phyloP scores from a whole-genome alignment of 2,113 vertebrate genomes.

The Urocynchramus pylzowi region DNA sequence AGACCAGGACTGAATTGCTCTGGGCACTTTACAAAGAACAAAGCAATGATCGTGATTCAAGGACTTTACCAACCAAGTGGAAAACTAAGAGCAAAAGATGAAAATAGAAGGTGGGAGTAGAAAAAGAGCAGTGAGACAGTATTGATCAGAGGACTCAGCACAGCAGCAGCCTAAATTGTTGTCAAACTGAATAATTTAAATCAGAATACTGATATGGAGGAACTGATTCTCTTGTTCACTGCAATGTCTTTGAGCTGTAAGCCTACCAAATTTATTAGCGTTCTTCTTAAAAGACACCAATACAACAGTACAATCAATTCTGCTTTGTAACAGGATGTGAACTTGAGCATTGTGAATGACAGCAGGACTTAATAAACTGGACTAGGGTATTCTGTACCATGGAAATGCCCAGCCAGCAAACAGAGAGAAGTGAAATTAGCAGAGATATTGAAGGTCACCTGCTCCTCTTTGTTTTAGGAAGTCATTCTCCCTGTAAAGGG shows the following conservation, averaged over 20 bases:
- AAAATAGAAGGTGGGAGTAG: conserved; percentile 13
- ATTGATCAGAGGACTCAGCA: conserved; percentile 43
- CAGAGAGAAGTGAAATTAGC: neutral
- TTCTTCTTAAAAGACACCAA: neutral
- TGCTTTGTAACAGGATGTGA: neutral
- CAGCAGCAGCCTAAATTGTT: conserved; percentile 42
- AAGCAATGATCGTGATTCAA: neutral
- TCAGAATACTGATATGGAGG: neutral
- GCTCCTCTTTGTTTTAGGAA: neutral
- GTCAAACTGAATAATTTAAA: conserved; percentile 58
- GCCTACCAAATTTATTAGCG: neutral
- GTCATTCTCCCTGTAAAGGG: neutral
- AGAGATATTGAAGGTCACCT: neutral
- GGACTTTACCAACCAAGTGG: neutral
- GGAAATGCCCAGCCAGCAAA: neutral
- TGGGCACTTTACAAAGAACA: neutral
- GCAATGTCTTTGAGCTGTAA: neutral
- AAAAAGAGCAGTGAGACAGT: neutral
- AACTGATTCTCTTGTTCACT: neutral
- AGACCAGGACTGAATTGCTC: neutral
- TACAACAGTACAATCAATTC: conserved; percentile 2
- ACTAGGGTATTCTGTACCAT: neutral
- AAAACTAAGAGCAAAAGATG: conserved; percentile 22
- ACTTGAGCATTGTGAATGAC: neutral
- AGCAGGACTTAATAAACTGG: neutral